These are phyloP conservation scores for Enteromius paludinosus DNA, from an alignment of 2,797 vertebrate species.

Conservation along the genomic window DNA sequence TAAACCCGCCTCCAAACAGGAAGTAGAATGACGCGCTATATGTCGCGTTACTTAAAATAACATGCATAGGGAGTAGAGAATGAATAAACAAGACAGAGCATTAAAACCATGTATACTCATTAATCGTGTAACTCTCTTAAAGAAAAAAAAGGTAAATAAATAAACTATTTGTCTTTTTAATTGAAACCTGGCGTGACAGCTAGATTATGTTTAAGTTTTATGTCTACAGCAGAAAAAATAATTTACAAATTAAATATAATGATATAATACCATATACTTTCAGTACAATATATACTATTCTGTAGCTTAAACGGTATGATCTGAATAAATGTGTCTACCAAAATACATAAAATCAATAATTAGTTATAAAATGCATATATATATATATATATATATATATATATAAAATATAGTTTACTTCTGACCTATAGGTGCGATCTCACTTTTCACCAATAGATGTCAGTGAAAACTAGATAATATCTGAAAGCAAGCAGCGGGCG, in stretches of 20 bases:
- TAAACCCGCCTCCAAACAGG: conserved; percentile 24
- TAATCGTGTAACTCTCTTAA: not conserved
- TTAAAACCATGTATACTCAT: not conserved
- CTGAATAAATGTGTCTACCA: not conserved
- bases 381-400: no score
- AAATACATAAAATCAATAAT: not conserved
- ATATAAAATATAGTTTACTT: no score
- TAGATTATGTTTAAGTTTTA: not conserved
- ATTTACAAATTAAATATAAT: not conserved
- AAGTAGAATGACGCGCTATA: conserved; percentile 21
- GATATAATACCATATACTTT: not conserved
- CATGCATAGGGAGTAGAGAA: not conserved
- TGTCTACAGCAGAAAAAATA: no score
- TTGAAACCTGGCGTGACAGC: not conserved
- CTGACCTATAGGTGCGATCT: not conserved
- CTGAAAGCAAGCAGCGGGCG: not conserved
- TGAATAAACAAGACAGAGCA: not conserved
- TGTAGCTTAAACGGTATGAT: not conserved
- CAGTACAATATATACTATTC: not conserved
- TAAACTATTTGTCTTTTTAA: not conserved
- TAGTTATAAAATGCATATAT: not conserved
- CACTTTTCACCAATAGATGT: conserved; percentile 61
- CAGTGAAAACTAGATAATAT: conserved; percentile 47
- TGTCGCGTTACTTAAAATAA: not conserved
- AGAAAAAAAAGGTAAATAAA: not conserved